Percentiles rank a stretch among this genome's conserved stretches.
phyloP scores from a whole-genome alignment of 2,888 invertebrate species.

The Myathropa florea region DNA sequence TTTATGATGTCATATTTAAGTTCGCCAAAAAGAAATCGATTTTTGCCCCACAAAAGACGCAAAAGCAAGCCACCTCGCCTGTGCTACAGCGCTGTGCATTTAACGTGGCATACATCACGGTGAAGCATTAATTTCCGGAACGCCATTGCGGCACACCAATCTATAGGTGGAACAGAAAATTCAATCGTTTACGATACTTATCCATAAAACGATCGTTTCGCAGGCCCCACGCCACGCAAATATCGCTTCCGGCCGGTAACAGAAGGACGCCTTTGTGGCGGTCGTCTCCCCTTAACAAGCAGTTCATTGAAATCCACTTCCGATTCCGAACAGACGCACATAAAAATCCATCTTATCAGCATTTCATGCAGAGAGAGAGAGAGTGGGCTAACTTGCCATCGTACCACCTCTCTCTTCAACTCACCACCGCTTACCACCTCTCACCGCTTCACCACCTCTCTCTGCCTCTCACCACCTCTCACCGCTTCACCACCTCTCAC shows the following conservation, averaged over 20 bases:
- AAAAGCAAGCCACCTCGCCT: background rate
- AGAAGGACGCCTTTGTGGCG: background rate
- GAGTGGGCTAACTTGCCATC: no score
- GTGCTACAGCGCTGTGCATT: background rate
- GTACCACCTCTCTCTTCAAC: background rate
- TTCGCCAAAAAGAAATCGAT: background rate
- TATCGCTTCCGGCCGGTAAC: constrained; percentile 14
- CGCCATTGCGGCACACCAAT: constrained; percentile 37
- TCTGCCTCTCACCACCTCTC: background rate
- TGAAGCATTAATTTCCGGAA: constrained; percentile 42
- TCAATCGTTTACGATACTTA: constrained; percentile 41
- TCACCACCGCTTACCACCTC: no score
- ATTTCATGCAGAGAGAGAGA: constrained; percentile 13
- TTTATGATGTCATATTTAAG: background rate
- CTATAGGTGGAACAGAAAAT: constrained; percentile 18
- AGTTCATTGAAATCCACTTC: constrained; percentile 53
- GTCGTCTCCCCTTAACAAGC: constrained; percentile 1
- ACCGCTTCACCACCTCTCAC: no score
- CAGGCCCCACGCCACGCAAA: background rate
- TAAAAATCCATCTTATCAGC: constrained; percentile 57
- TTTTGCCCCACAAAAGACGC: background rate
- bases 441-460: no score
- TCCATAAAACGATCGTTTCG: constrained; percentile 14
- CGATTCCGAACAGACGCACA: constrained; percentile 45
- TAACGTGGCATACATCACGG: background rate